Evolutionary conservation across 2,113 vertebrate species (phyloP).

Genomic region (Petaurus breviceps): DNA sequence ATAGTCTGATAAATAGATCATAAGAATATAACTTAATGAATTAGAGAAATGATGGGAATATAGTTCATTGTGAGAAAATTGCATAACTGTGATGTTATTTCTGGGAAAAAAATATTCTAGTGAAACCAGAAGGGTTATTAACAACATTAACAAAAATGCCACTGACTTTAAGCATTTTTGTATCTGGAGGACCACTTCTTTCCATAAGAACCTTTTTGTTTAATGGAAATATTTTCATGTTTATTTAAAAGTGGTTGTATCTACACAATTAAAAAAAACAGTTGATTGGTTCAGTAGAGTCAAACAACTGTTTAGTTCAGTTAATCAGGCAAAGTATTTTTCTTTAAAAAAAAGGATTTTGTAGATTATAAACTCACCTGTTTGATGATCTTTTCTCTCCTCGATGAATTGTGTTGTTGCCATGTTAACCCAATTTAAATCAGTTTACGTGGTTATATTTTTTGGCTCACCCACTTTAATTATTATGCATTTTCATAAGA

Average conservation of each 20-base stretch:
- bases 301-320: constrained; percentile 1
- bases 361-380: constrained; percentile 2
- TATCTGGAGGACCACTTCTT: background rate
- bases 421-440: constrained; percentile 23
- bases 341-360: background rate
- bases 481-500: background rate
- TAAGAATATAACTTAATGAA: background rate
- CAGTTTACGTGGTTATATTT: background rate
- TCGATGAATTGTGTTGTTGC: background rate
- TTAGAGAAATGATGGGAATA: constrained; percentile 34
- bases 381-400: background rate
- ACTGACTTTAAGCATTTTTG: constrained; percentile 14
- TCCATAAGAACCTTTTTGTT: background rate
- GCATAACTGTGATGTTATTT: constrained; percentile 3
- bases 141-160: background rate
- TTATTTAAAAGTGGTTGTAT: constrained; percentile 24
- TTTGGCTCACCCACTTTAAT: constrained; percentile 8
- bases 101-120: constrained; percentile 33
- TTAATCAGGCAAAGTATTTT: background rate
- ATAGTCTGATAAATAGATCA: constrained; percentile 25
- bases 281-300: constrained; percentile 21
- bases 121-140: constrained; percentile 3
- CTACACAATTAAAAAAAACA: constrained; percentile 14
- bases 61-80: constrained; percentile 35
- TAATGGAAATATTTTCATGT: background rate